Percentiles rank a stretch among this genome's conserved stretches.
phyloP scores from a whole-genome alignment of 2,888 invertebrate species.

The Drosophila setosimentum region DNA sequence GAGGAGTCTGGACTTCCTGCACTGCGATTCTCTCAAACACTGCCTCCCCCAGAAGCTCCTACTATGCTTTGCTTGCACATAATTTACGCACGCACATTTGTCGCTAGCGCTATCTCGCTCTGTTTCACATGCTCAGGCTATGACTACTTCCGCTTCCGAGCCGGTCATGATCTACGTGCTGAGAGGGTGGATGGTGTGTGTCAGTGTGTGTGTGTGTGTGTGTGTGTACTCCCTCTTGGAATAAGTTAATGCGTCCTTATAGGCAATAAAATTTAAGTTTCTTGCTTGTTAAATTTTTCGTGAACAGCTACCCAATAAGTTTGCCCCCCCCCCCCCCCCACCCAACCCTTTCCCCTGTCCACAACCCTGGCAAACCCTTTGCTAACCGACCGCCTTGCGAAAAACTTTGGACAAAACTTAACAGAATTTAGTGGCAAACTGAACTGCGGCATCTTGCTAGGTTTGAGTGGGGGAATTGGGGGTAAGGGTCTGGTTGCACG shows the following conservation, averaged over 20 bases:
- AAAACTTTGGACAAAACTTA: constrained; percentile 75
- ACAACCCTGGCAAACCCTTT: not conserved
- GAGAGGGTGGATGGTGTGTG: not conserved
- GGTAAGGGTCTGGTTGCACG: constrained; percentile 28
- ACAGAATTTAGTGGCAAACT: constrained; percentile 72
- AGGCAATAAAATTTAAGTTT: constrained; percentile 82
- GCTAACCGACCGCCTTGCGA: constrained; percentile 2
- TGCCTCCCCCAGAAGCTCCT: not conserved
- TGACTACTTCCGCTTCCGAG: constrained; percentile 34
- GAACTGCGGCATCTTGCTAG: constrained; percentile 35
- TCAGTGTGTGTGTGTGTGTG: not conserved
- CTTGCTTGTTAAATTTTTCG: constrained; percentile 73
- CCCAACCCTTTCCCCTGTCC: too few species aligned
- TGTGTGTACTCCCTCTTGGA: constrained; percentile 27
- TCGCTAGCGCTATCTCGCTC: constrained; percentile 64
- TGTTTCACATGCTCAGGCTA: constrained; percentile 12
- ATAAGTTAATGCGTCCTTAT: constrained; percentile 80
- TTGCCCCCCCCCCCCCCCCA: not conserved
- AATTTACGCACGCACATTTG: constrained; percentile 74
- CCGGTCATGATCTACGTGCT: constrained; percentile 5
- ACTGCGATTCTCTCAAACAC: constrained; percentile 8
- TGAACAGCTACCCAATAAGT: constrained; percentile 60
- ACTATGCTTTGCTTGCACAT: constrained; percentile 50
- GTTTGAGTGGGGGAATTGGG: not conserved
- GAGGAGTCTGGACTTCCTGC: constrained; percentile 37